phyloP scores from a whole-genome alignment of 2,113 vertebrate genomes.

The Sceloporus tristichus region DNA sequence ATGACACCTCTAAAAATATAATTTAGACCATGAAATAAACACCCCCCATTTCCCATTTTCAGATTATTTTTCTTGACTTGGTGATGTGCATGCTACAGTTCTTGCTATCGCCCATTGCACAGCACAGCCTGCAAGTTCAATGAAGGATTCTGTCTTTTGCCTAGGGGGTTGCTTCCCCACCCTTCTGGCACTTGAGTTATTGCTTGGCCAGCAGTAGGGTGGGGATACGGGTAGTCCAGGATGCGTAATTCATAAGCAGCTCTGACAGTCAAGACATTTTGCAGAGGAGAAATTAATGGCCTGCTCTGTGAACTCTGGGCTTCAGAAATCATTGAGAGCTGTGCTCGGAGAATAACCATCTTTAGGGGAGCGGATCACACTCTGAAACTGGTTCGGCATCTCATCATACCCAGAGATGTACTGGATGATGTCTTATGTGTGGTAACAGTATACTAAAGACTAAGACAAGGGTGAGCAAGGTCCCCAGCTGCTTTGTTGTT shows the following conservation, averaged over 20 bases:
- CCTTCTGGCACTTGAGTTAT: slow-evolving; percentile 50
- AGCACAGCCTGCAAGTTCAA: neutral
- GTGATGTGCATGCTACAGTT: neutral
- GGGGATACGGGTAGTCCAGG: slow-evolving; percentile 43
- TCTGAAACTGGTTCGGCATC: neutral
- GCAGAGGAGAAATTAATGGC: slow-evolving; percentile 61
- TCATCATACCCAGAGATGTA: neutral
- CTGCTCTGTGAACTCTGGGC: slow-evolving; percentile 29
- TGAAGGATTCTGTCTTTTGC: slow-evolving; percentile 2
- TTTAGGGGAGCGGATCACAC: neutral
- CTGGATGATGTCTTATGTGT: neutral
- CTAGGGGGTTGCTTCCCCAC: neutral
- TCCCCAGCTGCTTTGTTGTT: neutral
- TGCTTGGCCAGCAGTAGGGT: neutral
- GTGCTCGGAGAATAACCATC: neutral
- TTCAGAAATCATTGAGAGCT: neutral
- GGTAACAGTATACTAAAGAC: neutral
- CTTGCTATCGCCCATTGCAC: neutral
- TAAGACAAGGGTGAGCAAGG: neutral
- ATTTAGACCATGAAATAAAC: neutral
- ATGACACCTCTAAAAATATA: neutral
- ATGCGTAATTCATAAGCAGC: slow-evolving; percentile 55
- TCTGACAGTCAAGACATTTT: slow-evolving; percentile 45
- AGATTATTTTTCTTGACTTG: neutral
- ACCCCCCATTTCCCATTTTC: slow-evolving; percentile 1